A percentile compares a stretch with the other conserved stretches of the same genome.
Evolutionary conservation across 1,140 invertebrate species (phyloP).

Genomic region (Ceratitis capitata): DNA sequence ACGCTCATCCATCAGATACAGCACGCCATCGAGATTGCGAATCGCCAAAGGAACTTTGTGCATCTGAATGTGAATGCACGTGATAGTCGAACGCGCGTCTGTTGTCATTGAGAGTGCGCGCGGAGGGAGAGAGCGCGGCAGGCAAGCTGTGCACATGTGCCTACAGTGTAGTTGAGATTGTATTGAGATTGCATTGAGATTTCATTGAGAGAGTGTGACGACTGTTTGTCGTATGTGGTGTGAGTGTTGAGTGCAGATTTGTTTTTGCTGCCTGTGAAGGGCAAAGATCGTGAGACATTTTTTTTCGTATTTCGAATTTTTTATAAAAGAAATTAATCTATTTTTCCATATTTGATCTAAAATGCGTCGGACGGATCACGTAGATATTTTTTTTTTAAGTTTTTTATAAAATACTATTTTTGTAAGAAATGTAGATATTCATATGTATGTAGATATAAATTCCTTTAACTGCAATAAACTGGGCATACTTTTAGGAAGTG

Average conservation of each 20-base stretch:
- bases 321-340: neutral
- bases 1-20: constrained; percentile 39
- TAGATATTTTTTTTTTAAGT: too few species aligned
- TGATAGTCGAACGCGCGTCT: constrained; percentile 24
- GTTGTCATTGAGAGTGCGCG: constrained; percentile 35
- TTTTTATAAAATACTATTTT: too few species aligned
- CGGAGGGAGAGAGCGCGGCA: neutral
- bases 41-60: constrained; percentile 41
- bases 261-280: neutral
- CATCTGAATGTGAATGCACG: constrained; percentile 30
- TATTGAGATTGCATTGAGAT: too few species aligned
- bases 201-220: neutral
- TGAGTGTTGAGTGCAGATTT: neutral
- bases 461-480: too few species aligned
- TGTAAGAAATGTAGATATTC: too few species aligned
- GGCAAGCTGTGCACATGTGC: neutral
- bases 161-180: too few species aligned
- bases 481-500: too few species aligned
- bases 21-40: constrained; percentile 41
- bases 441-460: too few species aligned
- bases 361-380: too few species aligned
- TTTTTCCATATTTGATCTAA: neutral
- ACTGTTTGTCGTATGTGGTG: too few species aligned
- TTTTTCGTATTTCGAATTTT: neutral
- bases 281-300: too few species aligned